Evolutionary conservation across 2,113 vertebrate genomes (phyloP), one percentile per base, ranked within the genome.

Genomic region (Megaleporinus macrocephalus): DNA sequence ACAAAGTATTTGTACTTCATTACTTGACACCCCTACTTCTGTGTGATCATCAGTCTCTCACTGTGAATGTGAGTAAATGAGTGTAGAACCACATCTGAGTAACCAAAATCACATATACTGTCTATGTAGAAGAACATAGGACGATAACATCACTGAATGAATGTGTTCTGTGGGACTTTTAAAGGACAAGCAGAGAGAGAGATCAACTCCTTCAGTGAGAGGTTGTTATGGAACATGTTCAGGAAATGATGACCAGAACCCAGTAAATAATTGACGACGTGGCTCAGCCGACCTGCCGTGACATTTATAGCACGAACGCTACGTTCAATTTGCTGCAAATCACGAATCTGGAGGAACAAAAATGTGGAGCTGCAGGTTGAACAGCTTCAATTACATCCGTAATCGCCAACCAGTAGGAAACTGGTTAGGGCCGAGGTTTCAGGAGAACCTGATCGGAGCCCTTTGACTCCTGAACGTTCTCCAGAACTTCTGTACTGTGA

Each of bases 191-290:
- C 2, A 51, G 14, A 7, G 49, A 18, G 47, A 49, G 13, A 10
- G 47, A 6, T 49, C 47, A 49, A 11, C 47, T 49, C 2, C 4
- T 1, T 49, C 3, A 4, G 33, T 44, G 41, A 9, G 5, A 44
- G 16, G 18, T 41, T 33, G 1, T 68, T 68, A 33, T 68, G 65
- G 61, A 30, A 49, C 33, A 6, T 66, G 61, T 66, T 77, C 44
- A 77, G 26, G 65, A 41, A 68, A 68, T 68, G 30, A 68, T 41
- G 30, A 68, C 27, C 55, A 57, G 20, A 5, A 66, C 1, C 30
- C 65, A 33, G 65, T 36, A 68, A 68, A 68, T 68, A 68, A 36
- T 41, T 68, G 16, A 36, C 62, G 22, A 68, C n/a, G 41, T 36
- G n/a, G 7, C 36, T 70, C 14, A n/a, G 20, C 20, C 18, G 16